phyloP scores from a whole-genome alignment of 2,113 vertebrate genomes.

The Lophotis ruficrista region DNA sequence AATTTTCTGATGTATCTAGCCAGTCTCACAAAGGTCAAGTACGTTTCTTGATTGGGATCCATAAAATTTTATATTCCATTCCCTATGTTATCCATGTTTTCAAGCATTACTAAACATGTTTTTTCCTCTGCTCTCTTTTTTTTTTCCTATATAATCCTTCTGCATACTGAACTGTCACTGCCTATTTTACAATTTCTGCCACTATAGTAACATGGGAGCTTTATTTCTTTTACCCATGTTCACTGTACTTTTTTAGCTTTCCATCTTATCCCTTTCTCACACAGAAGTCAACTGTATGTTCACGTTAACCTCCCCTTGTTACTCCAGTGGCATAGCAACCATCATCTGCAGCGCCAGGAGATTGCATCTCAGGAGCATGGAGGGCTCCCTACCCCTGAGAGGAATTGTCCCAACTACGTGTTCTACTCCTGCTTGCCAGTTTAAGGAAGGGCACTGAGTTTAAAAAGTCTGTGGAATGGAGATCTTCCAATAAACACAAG shows the following conservation, averaged over 20 bases:
- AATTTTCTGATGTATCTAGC: background rate
- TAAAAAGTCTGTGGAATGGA: background rate
- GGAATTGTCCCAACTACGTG: background rate
- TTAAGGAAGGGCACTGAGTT: background rate
- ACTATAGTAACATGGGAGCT: background rate
- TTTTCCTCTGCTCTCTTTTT: background rate
- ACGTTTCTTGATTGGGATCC: background rate
- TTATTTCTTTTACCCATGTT: background rate
- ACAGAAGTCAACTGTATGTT: background rate
- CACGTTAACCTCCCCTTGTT: background rate
- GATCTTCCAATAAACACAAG: background rate
- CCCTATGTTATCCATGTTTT: background rate
- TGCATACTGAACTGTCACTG: background rate
- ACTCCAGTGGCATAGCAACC: background rate
- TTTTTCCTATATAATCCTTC: background rate
- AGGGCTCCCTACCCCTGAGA: background rate
- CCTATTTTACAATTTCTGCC: background rate
- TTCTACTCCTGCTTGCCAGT: background rate
- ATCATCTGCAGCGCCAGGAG: background rate
- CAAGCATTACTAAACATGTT: background rate
- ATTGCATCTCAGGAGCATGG: rapidly evolving
- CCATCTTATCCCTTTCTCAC: background rate
- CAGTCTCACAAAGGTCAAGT: background rate
- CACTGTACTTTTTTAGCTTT: background rate
- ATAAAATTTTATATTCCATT: background rate